Percentiles rank a stretch among this genome's conserved stretches.
These are phyloP conservation scores for Rhagologus leucostigma DNA, from an alignment of 2,113 vertebrate species.

Conservation along the genomic window DNA sequence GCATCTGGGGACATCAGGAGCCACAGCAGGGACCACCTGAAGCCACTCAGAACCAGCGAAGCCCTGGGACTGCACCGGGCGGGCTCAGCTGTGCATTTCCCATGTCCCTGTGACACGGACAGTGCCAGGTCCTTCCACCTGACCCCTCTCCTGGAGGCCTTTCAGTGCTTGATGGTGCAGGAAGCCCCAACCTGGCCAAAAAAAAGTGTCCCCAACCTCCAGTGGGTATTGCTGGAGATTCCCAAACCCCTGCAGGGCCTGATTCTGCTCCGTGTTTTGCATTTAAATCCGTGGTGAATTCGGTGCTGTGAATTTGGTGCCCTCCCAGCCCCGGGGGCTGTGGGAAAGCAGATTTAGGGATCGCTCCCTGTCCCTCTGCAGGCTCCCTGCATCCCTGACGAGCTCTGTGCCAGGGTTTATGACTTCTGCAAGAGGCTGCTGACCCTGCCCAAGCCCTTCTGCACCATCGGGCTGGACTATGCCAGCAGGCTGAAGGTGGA, in stretches of 20 bases:
- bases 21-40: background rate
- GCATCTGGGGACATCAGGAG: background rate
- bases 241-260: background rate
- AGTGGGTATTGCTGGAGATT: background rate
- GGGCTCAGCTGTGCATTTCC: background rate
- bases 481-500: conserved; percentile 81
- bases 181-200: background rate
- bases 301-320: background rate
- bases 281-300: background rate
- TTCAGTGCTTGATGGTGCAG: background rate
- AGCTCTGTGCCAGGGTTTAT: conserved; percentile 84
- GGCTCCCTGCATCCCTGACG: conserved; percentile 83
- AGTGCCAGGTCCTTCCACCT: background rate
- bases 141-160: background rate
- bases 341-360: background rate
- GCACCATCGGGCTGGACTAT: conserved; percentile 84
- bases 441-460: conserved; percentile 88
- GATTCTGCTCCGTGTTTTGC: background rate
- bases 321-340: background rate
- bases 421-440: conserved; percentile 85
- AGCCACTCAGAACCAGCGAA: background rate
- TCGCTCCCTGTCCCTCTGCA: conserved; percentile 19
- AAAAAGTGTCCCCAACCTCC: background rate
- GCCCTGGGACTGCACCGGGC: fast-evolving
- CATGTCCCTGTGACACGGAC: no score